Conservation (phyloP, 2,888 invertebrate genomes). For the Maniola hyperantus region DNA sequence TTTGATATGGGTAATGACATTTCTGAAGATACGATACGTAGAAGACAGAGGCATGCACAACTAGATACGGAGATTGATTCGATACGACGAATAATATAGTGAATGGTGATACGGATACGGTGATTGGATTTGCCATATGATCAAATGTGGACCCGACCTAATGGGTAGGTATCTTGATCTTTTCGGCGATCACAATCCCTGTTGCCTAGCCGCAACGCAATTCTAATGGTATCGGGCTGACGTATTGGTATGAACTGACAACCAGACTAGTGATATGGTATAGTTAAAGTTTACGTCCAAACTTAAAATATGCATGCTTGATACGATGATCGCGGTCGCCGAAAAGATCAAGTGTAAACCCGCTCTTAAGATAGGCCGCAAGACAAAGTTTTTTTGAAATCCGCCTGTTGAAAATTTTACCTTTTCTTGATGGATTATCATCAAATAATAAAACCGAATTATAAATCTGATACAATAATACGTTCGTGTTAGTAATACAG, state of each 20-base stretch:
- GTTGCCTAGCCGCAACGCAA: neutral
- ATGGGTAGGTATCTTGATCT: neutral
- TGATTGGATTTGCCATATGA: too few relatives aligned
- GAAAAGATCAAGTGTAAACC: neutral
- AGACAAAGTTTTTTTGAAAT: neutral
- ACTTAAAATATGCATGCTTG: neutral
- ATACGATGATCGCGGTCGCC: neutral
- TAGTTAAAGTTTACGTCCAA: neutral
- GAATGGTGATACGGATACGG: too few relatives aligned
- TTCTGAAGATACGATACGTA: too few relatives aligned
- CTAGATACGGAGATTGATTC: too few relatives aligned
- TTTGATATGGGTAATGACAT: too few relatives aligned
- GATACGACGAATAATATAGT: too few relatives aligned
- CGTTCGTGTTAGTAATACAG: neutral
- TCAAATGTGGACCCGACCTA: too few relatives aligned
- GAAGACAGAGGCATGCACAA: too few relatives aligned
- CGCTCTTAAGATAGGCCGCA: neutral
- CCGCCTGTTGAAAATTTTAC: neutral
- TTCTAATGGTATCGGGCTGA: too few relatives aligned
- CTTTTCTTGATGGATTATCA: neutral
- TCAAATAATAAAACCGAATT: slow-evolving; percentile 5
- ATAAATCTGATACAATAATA: neutral
- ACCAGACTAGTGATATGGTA: neutral
- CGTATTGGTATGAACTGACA: neutral
- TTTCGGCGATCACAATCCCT: neutral